These are phyloP conservation scores for Euwallacea similis DNA, from an alignment of 1,140 invertebrate genomes.

Conservation along the genomic window DNA sequence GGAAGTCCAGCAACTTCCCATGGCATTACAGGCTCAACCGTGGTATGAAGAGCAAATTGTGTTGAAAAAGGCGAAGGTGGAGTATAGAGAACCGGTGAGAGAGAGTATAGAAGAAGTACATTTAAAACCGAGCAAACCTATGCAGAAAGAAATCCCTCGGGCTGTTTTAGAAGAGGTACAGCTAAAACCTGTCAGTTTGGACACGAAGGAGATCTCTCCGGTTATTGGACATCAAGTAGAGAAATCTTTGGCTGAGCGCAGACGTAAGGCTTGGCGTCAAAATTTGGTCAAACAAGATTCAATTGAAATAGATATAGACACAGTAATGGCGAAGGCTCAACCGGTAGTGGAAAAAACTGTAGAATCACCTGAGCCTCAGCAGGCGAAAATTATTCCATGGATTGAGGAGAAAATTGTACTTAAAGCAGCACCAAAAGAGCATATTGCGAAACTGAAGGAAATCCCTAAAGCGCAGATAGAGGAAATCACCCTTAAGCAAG, in stretches of 20 bases:
- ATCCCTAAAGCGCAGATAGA: conserved; percentile 44
- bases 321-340: conserved; percentile 24
- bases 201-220: neutral
- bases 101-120: conserved; percentile 46
- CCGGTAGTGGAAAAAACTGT: conserved; percentile 10
- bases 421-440: conserved; percentile 46
- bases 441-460: conserved; percentile 36
- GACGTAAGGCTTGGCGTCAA: conserved; percentile 1
- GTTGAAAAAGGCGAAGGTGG: conserved; percentile 53
- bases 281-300: conserved; percentile 29
- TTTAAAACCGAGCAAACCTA: conserved; percentile 39
- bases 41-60: conserved; percentile 56
- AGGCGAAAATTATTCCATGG: conserved; percentile 41
- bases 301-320: conserved; percentile 32
- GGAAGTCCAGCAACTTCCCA: conserved; percentile 12
- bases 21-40: conserved; percentile 43
- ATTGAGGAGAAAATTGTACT: conserved; percentile 45
- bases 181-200: conserved; percentile 34
- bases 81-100: conserved; percentile 53
- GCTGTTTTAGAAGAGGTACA: conserved; percentile 44
- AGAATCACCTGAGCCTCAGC: conserved; percentile 19
- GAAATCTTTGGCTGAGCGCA: conserved; percentile 37
- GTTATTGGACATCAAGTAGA: conserved; percentile 30
- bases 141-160: conserved; percentile 51
- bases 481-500: conserved; percentile 23